Base-by-base conservation (phyloP, 2,797 vertebrate species). In the Choloepus didactylus region DNA sequence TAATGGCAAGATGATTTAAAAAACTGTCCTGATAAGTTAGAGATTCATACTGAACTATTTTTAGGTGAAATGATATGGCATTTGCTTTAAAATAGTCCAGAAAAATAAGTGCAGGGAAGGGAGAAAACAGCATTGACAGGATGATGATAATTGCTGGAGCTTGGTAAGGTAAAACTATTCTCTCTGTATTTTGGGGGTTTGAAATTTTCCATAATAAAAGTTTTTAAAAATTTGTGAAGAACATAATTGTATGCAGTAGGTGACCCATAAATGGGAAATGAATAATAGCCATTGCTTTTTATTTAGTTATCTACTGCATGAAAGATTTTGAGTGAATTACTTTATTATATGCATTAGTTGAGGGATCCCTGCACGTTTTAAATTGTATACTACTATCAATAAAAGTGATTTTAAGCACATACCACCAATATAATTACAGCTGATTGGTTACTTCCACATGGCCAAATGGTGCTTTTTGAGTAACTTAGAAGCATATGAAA, bases 171-270 rank as follows among this genome's bases (percentile, higher is more conserved):
- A 29, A 51, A 87, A 62, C 21, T 80, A 21, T 66, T 86, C 29
- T 59, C 25, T 59, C 44, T 70, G 51, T 4, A 1, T 38, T 79
- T 87, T 60, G 29, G 31, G 29, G 41, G 6, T 92, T 91, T 93
- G 73, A 79, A 66, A 84, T 60, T 93, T 94, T 83, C 29, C 31
- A 44, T 76, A 88, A 54, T 73, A 64, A 96, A 92, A 44, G 38
- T 29, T 0, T 84, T 91, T 89, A 77, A 93, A 83, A 29, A 80
- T 21, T 31, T 93, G 14, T 72, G 67, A 60, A 80, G 81, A 84
- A 84, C 82, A 87, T 35, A 41, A 66, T 9, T 29, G 0, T 72
- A 64, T 44, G 9, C 25, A 84, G 5, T 54, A 95, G 60, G 38
- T 87, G 5, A 35, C 92, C 49, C 82, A 29, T 60, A 90, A 62